Evolutionary conservation across 2,888 invertebrate species (phyloP), one percentile per base, ranked within the genome.

Genomic region (Gastracanthus pulcherrimus): DNA sequence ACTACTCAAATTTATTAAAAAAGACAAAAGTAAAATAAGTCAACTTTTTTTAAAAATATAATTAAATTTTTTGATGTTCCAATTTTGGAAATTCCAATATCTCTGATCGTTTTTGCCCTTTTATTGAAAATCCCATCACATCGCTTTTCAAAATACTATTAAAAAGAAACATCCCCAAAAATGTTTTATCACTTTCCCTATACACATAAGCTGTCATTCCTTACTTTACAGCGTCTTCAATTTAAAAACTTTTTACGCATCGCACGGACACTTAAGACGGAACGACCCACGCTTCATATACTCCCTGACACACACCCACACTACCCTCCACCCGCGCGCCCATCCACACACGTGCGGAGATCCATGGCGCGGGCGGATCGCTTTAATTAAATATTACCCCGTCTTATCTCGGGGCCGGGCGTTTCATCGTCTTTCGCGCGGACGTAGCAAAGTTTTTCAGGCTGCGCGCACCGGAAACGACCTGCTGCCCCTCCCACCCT

Each of bases 331-430:
- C n/a, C n/a, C 9, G 9, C 13, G 9, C 29, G 26, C 26, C 6
- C 6, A 36, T 19, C 19, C 13, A 26, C 16, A 23, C 16, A 45
- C 13, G 67, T 38, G 13, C 26, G 16, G 45, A 67, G 67, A 34
- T 16, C 16, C 23, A 23, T 16, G n/a, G 64, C 23, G 23, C n/a
- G 34, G 64, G 55, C 1, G 60, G 36, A 69, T 55, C 6, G 70
- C 51, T 80, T 75, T 76, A 81, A 81, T 81, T 81, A 76, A 81
- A 81, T 81, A 81, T 81, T 71, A 81, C 66, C 36, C n/a, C 36
- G 67, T 38, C 48, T 75, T 80, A 75, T 80, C 66, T 51, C 31
- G 51, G n/a, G n/a, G n/a, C n/a, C n/a, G n/a, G 55, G 23, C 31
- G 67, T 41, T 64, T 67, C 74, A 26, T 74, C 55, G 75, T 64